These are phyloP conservation scores for Cantharis lateralis DNA, from an alignment of 2,888 invertebrate genomes.

Conservation along the genomic window DNA sequence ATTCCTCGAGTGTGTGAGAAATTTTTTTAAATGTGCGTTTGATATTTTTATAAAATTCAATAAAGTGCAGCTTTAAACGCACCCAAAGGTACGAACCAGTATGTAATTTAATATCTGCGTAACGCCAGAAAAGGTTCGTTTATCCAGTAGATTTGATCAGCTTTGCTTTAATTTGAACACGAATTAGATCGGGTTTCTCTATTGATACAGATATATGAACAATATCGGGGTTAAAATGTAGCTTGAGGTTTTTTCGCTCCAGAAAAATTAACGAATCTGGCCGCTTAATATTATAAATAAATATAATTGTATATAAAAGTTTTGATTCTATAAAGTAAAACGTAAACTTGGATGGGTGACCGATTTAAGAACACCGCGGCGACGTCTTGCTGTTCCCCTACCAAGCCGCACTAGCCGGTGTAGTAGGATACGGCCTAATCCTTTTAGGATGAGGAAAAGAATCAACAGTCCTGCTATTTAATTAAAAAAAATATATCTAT, in stretches of 20 bases:
- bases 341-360: too few species aligned
- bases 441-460: too few species aligned
- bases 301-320: too few species aligned
- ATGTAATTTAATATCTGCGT: conserved; percentile 19
- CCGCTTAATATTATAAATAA: too few species aligned
- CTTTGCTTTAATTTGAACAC: conserved; percentile 54
- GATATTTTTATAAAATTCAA: not conserved
- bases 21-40: not conserved
- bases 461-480: too few species aligned
- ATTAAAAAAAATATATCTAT: too few species aligned
- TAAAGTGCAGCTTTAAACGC: not conserved
- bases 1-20: not conserved
- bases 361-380: too few species aligned
- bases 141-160: conserved; percentile 56
- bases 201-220: conserved; percentile 17
- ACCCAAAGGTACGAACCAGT: not conserved
- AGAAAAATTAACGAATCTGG: not conserved
- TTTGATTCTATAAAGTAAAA: too few species aligned
- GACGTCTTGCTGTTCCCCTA: too few species aligned
- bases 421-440: too few species aligned
- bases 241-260: conserved; percentile 3
- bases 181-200: conserved; percentile 30
- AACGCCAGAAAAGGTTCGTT: conserved; percentile 39
- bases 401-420: too few species aligned
- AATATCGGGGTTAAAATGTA: conserved; percentile 9